A percentile compares a stretch with the other conserved stretches of the same genome.
Evolutionary conservation across 2,888 invertebrate species (phyloP).

Genomic region (Taenaris catops): DNA sequence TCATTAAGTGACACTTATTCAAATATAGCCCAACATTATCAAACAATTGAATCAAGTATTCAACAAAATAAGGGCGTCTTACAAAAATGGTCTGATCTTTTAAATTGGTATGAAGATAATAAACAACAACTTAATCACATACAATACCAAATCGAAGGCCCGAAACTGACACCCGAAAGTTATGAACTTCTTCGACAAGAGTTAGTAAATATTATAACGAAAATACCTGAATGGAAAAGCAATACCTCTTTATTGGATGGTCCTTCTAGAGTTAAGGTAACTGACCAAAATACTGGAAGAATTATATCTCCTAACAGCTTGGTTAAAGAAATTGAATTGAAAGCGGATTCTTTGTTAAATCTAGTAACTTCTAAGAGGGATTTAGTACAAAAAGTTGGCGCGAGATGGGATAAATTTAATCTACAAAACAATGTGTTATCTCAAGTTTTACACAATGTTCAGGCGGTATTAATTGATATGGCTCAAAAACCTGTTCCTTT

Average conservation of each 20-base stretch:
- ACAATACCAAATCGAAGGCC: conserved; percentile 88
- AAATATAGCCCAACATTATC: conserved; percentile 87
- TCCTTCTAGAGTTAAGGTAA: conserved; percentile 83
- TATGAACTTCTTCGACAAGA: conserved; percentile 85
- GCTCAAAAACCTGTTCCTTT: conserved; percentile 68
- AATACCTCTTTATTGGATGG: conserved; percentile 84
- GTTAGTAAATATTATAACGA: conserved; percentile 83
- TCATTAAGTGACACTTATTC: conserved; percentile 87
- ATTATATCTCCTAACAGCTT: conserved; percentile 86
- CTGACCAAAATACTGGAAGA: conserved; percentile 84
- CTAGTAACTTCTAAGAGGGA: conserved; percentile 84
- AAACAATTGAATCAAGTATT: conserved; percentile 86
- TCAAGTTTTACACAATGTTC: conserved; percentile 81
- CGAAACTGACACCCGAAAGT: conserved; percentile 85
- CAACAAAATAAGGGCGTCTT: conserved; percentile 86
- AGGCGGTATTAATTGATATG: conserved; percentile 77
- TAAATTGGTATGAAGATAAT: conserved; percentile 90
- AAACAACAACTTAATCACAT: conserved; percentile 89
- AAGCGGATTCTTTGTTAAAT: conserved; percentile 83
- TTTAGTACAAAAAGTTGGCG: conserved; percentile 84
- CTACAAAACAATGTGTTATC: conserved; percentile 85
- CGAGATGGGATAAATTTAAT: conserved; percentile 89
- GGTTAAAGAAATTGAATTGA: conserved; percentile 86
- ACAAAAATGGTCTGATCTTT: conserved; percentile 90
- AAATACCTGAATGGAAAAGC: conserved; percentile 85